Percentiles rank a stretch among this genome's conserved stretches.
phyloP scores from a whole-genome alignment of 2,797 vertebrate species.

The Lepus oiostolus region DNA sequence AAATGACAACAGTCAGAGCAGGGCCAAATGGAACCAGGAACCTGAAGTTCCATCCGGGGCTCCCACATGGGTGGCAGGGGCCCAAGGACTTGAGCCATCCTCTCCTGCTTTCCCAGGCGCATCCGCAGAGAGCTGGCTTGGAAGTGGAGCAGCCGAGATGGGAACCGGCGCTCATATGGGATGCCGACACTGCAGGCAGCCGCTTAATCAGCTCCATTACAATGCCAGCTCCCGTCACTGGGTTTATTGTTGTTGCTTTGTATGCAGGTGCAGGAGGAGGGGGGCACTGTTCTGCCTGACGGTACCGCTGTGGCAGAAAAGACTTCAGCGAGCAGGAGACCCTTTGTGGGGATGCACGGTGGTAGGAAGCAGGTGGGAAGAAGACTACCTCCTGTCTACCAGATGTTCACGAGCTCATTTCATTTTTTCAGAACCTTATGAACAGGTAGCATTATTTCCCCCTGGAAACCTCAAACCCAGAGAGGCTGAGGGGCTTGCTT shows the following conservation, averaged over 20 bases:
- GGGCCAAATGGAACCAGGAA: too few relatives aligned
- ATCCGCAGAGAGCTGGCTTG: too few relatives aligned
- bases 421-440: constrained; percentile 32
- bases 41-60: too few relatives aligned
- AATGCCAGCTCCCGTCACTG: not conserved
- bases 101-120: too few relatives aligned
- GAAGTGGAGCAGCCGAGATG: too few relatives aligned
- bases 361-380: not conserved
- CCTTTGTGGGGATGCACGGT: not conserved
- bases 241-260: not conserved
- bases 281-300: not conserved
- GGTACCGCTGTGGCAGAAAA: not conserved
- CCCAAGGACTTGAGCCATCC: too few relatives aligned
- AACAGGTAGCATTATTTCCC: constrained; percentile 17
- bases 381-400: not conserved
- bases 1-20: too few relatives aligned
- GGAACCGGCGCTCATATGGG: too few relatives aligned
- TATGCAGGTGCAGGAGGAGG: not conserved
- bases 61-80: too few relatives aligned
- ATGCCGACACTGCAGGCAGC: too few relatives aligned
- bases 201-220: too few relatives aligned
- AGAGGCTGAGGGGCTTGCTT: constrained; percentile 54
- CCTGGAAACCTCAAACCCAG: constrained; percentile 28
- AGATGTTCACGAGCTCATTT: constrained; percentile 20
- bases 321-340: not conserved